Percentiles rank a stretch among this genome's conserved stretches.
These are phyloP conservation scores for Proteles cristata DNA, from an alignment of 2,113 vertebrate species.

Conservation along the genomic window DNA sequence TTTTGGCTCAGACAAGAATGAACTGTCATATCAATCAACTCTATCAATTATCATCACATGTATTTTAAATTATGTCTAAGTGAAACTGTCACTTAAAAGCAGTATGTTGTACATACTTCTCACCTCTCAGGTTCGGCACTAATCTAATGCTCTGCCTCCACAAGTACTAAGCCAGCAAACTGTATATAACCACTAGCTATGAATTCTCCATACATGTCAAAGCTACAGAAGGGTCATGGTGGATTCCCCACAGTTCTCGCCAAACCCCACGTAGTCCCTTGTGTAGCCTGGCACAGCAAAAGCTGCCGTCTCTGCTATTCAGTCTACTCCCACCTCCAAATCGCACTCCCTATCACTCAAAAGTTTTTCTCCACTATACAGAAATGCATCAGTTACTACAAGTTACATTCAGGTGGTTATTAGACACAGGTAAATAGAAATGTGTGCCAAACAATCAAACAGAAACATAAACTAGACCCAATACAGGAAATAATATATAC, in stretches of 20 bases:
- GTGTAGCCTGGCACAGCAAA: background rate
- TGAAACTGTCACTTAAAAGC: conserved; percentile 30
- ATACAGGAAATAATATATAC: background rate
- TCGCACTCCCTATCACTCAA: background rate
- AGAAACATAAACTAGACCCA: background rate
- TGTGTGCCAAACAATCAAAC: background rate
- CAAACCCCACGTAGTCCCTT: background rate
- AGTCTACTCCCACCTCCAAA: background rate
- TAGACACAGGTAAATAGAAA: conserved; percentile 12
- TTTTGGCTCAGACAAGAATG: conserved; percentile 38
- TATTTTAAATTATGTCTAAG: conserved; percentile 38
- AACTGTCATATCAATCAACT: background rate
- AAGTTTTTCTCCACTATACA: background rate
- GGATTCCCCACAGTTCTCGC: background rate
- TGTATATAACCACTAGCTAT: background rate
- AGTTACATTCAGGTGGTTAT: background rate
- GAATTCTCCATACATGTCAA: background rate
- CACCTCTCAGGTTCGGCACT: background rate
- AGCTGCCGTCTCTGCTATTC: background rate
- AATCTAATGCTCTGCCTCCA: background rate
- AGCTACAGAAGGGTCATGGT: background rate
- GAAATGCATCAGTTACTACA: conserved; percentile 33
- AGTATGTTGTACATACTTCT: background rate
- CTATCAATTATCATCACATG: background rate
- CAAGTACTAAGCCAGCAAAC: background rate